Percentiles rank a stretch among this genome's conserved stretches.
Conservation (phyloP, 1,140 invertebrate genomes). For the Euwallacea similis region DNA sequence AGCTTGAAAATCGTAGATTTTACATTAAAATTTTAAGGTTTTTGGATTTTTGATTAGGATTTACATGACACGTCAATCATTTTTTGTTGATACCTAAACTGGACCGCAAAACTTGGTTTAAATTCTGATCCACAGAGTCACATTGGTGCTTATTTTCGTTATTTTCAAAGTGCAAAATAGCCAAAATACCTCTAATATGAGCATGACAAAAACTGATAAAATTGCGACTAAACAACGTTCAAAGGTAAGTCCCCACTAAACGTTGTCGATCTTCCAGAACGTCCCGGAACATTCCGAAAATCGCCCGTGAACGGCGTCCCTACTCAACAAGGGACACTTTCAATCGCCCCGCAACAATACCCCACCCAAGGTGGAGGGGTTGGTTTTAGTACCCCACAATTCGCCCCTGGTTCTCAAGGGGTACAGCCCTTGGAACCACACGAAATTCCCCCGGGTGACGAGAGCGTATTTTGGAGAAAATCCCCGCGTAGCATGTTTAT, state of each 20-base stretch:
- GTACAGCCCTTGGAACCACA: conserved; percentile 52
- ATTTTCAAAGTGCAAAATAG: no score
- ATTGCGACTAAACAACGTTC: no score
- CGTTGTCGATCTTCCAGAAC: conserved; percentile 38
- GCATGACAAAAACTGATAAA: no score
- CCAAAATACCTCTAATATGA: no score
- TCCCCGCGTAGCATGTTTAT: conserved; percentile 15
- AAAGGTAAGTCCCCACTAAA: conserved; percentile 18
- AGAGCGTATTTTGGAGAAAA: conserved; percentile 58
- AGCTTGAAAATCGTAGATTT: no score
- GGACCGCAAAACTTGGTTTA: no score
- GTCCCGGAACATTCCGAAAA: conserved; percentile 45
- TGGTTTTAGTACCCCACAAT: conserved; percentile 9
- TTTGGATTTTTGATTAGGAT: no score
- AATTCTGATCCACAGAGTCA: no score
- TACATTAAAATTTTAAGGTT: no score
- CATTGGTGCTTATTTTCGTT: no score
- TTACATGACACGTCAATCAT: no score
- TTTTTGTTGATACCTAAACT: no score
- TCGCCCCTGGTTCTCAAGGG: conserved; percentile 37
- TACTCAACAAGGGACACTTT: conserved; percentile 26
- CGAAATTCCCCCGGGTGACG: conserved; percentile 57
- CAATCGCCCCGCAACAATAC: not conserved
- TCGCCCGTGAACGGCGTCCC: conserved; percentile 33
- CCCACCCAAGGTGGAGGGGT: not conserved